Evolutionary conservation across 2,888 invertebrate genomes (phyloP), one percentile per base, ranked within the genome.

Genomic region (Autographa gamma): DNA sequence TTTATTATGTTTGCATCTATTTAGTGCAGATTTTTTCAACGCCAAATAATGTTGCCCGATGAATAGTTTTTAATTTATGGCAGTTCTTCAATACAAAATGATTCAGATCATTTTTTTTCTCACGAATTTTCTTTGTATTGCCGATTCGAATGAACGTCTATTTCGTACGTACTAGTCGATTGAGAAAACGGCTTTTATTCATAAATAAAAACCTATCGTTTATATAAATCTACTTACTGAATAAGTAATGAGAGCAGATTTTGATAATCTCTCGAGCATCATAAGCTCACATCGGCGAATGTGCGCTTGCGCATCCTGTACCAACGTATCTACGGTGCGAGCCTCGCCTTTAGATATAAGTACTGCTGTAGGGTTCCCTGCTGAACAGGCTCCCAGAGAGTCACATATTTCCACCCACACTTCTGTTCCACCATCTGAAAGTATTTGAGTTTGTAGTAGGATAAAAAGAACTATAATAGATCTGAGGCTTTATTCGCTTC

Each of bases 321-420:
- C 70, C 43, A 92, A 69, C 3, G 73, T 32, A 2, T 85, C 75
- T 0, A 87, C 31, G 0, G 88, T 88, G 6, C 86, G 80, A 1
- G 85, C 89, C 32, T 84, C 80, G 0, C 89, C 89, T 1, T 85
- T 75, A 0, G 60, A 34, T 48, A 91, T 65, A 0, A 69, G 8
- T 3, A 92, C 71, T 4, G 67, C 66, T 25, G 41, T 79, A 0
- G 71, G 25, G 0, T 64, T 63, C 5, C 90, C 85, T 2, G 61
- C 61, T 0, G 87, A 76, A 74, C 93, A 92, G 0, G 92, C 92
- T 0, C 88, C 90, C 2, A 87, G 77, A 0, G 87, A 82, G 74
- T 93, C 93, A 43, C 92, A 93, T 0, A 90, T 90, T 70, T 89
- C 88, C 5, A 90, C 86, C 91, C 89, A 91, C 11, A 92, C 76